Conservation (phyloP, 2,888 invertebrate genomes). For the Ctena decussata region DNA sequence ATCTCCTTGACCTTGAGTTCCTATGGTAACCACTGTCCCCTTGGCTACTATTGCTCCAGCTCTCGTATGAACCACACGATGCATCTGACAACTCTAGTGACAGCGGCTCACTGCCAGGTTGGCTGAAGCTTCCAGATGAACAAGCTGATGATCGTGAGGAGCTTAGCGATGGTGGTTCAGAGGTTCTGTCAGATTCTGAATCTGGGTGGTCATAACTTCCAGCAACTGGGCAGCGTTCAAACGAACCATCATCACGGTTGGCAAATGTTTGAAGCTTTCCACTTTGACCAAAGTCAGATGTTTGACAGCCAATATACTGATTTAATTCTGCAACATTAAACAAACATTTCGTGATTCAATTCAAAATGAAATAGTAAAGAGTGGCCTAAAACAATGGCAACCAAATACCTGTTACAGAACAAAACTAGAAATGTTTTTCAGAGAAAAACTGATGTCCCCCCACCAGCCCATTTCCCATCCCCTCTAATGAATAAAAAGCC, state of each 20-base stretch:
- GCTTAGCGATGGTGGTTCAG: too few species aligned
- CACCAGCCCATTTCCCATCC: too few species aligned
- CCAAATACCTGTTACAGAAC: too few species aligned
- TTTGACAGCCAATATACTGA: not conserved
- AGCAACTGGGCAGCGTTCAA: not conserved
- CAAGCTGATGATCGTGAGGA: not conserved
- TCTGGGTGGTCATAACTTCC: not conserved
- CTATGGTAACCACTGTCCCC: not conserved
- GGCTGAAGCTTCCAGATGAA: not conserved
- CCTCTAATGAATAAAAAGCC: too few species aligned
- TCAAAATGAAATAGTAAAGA: too few species aligned
- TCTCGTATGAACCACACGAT: not conserved
- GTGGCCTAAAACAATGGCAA: too few species aligned
- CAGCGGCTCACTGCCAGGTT: not conserved
- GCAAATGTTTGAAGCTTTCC: not conserved
- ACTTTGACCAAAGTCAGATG: not conserved
- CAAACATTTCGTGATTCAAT: too few species aligned
- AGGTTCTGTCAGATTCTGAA: not conserved
- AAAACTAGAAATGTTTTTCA: too few species aligned
- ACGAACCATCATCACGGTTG: not conserved
- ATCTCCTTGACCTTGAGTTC: not conserved
- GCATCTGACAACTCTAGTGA: not conserved
- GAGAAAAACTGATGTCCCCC: too few species aligned
- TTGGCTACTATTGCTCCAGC: not conserved
- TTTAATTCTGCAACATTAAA: not conserved